These are phyloP conservation scores for Plemyria rubiginata DNA, from an alignment of 2,888 invertebrate species.

Conservation along the genomic window DNA sequence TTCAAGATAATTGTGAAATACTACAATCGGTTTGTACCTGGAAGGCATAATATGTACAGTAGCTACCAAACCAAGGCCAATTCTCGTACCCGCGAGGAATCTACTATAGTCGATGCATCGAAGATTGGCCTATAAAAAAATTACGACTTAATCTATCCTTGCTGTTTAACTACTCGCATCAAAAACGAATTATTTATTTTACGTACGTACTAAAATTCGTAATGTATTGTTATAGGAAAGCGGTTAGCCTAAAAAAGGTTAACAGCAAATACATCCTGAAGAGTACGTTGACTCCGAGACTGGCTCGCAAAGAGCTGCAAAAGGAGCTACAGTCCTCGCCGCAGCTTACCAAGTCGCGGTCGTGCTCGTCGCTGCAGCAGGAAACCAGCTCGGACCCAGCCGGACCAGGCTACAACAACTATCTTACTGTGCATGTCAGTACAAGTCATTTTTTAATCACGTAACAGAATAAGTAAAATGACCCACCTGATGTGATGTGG, in stretches of 20 bases:
- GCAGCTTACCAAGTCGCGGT: slow-evolving; percentile 88
- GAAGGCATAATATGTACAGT: neutral
- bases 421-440: slow-evolving; percentile 90
- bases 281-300: slow-evolving; percentile 91
- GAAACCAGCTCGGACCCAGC: slow-evolving; percentile 83
- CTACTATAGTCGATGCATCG: slow-evolving; percentile 1
- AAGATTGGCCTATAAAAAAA: neutral
- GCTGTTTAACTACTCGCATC: neutral
- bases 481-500: too few species aligned
- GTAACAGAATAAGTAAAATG: too few species aligned
- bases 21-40: neutral
- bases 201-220: neutral
- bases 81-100: neutral
- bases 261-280: slow-evolving; percentile 94
- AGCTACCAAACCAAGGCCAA: slow-evolving; percentile 13
- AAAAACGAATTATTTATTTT: neutral
- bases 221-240: slow-evolving; percentile 72
- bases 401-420: slow-evolving; percentile 87
- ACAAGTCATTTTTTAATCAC: neutral
- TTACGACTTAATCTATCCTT: slow-evolving; percentile 1
- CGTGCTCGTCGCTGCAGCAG: slow-evolving; percentile 88
- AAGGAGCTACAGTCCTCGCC: slow-evolving; percentile 85
- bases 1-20: neutral
- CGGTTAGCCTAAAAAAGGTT: slow-evolving; percentile 88
- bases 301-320: slow-evolving; percentile 88